Evolutionary conservation across 2,113 vertebrate species (phyloP), one percentile per base, ranked within the genome.

Genomic region (Melanocharis versteri): DNA sequence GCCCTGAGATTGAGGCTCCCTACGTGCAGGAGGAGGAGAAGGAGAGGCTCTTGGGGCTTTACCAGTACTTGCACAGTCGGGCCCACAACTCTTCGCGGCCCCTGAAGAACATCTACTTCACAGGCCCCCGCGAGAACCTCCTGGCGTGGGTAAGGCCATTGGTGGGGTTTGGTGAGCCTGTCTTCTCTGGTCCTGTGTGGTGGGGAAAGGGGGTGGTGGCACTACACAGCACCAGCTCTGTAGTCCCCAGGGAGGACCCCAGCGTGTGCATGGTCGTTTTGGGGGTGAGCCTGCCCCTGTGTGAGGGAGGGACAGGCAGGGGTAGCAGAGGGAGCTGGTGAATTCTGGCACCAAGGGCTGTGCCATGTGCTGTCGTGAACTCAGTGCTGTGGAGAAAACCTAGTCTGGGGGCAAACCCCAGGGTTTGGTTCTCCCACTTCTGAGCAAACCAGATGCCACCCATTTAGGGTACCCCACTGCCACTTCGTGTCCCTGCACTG

Each of bases 41-140:
- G 93, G 98, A 99, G 87, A 98, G 99, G 81, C 97, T 99, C 33
- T 97, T 99, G 98, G 98, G 98, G 68, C 95, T 99, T 90, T 99
- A 99, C 97, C 99, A 99, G 95, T 98, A 99, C 88, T 98, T 99
- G 62, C 99, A 99, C 96, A 99, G 99, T 97, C 98, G 98, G 11
- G 97, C 99, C 76, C 99, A 99, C 97, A 99, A 99, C 94, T 99
- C 99, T 35, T 98, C 98, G 7, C 98, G 98, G 71, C 99, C 99
- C 18, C 97, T 99, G 62, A 98, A 98, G 92, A 98, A 98, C 87
- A 98, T 99, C 96, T 99, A 99, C 97, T 98, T 98, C 97, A 98
- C 98, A 1, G 97, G 98, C 44, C 98, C 99, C 91, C 98, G 97
- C 1, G 99, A 99, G 97, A 99, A 99, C 97, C 98, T 99, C 76